Base-by-base conservation (phyloP, 2,888 invertebrate species). In the Pyrrhosoma nymphula region DNA sequence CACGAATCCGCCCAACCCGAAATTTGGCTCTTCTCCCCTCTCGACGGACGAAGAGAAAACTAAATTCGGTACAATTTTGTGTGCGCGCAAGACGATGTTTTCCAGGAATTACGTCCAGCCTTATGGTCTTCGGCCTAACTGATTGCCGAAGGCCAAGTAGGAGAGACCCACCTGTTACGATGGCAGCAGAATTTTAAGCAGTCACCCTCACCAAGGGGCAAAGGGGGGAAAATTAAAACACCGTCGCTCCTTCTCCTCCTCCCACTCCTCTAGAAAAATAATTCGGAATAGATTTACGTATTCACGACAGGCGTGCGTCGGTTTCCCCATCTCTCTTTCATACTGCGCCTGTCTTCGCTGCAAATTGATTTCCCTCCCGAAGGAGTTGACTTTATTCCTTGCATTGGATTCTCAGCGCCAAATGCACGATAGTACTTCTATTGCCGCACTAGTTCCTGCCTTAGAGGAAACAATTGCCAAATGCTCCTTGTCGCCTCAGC, bases 91-190 rank as follows among this genome's bases (percentile, higher is more conserved):
- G 35, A 1, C n/a, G 2, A 69, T 93, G 69, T 93, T 93, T 93
- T 93, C 93, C 93, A 35, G 93, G 93, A 93, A 93, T 93, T 47
- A 56, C 89, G 89, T 89, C 89, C 89, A 89, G 47, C 93, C 47
- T 93, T 63, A 63, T 63, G 91, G 60, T 60, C 91, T 39, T 47
- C 69, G 69, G 69, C 69, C 93, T 93, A 93, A 93, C 93, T 93
- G 93, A 93, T 93, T 93, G 93, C 75, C 93, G 93, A 93, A 93
- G 93, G 93, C 93, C 93, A 93, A 93, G 93, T 93, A 93, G 93
- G 93, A 93, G 93, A 93, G 93, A 26, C 89, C 89, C 89, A 89
- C 93, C 93, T 93, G 93, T 93, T 69, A 93, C 93, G 26, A 69
- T n/a, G 47, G 93, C 55, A 47, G 93, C 69, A 56, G 93, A 93